Base-by-base conservation (phyloP, 1,140 invertebrate genomes). In the Drosophila aff. region DNA sequence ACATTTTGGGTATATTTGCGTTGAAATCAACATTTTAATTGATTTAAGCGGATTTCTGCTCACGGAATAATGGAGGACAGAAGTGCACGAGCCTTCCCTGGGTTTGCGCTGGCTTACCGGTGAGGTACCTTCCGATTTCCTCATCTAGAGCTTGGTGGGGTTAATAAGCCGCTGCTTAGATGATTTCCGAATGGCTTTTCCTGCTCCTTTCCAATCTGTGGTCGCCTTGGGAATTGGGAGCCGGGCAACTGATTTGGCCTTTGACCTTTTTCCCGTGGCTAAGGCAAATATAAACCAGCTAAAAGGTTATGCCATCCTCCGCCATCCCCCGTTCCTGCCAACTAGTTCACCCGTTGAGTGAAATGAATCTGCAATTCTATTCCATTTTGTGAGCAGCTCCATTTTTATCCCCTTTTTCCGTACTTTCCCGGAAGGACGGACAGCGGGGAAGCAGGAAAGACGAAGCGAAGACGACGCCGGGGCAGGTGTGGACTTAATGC, bases 321-420 rank as follows among this genome's bases (percentile, higher is more conserved):
- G 18, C 31, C 50, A 21, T 9, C 18, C 18, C 18, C 16, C 33
- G 8, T 18, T 7, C 76, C n/a, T 4, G 46, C 50, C 64, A 44
- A 55, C 67, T 71, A 55, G 47, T 55, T 52, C 23, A 41, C 41
- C 49, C 50, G 63, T 41, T 84, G 78, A 87, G 84, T 89, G 84
- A 87, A 87, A 89, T 89, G 84, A 87, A 87, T 87, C 84, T 90
- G 84, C 84, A 84, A 81, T 87, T 87, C 81, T 84, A 87, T 87
- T 87, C 84, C 84, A 81, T 83, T 90, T 79, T 75, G 71, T 61
- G 53, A 53, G 46, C 44, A 72, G 36, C 50, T 63, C 46, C 47
- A 52, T 66, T 79, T 82, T 60, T 47, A 41, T 62, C 66, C 52
- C 59, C 41, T 31, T 38, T 57, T 71, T 46, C 26, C 38, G 47